Evolutionary conservation across 2,797 vertebrate species (phyloP).

Genomic region (Basileuterus tristriatus): DNA sequence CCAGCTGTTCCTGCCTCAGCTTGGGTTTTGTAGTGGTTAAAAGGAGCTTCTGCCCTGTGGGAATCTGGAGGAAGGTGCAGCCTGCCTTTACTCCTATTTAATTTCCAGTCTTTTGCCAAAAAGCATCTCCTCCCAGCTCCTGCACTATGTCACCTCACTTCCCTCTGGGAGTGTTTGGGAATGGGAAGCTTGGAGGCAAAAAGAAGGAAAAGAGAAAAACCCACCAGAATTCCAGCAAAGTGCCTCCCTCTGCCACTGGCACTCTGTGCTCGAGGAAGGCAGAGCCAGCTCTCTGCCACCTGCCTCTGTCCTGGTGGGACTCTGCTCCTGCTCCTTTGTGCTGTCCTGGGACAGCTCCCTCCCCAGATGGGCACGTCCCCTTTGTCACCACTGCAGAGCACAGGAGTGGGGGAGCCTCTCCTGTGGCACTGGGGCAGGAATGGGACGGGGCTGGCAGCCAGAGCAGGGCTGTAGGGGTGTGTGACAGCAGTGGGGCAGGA

Average conservation of each 20-base stretch:
- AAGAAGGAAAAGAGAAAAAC: not conserved
- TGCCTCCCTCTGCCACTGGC: conserved; percentile 18
- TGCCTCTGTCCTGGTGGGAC: not conserved
- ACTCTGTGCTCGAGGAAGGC: not conserved
- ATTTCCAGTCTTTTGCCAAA: conserved; percentile 39
- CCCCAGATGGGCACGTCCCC: accelerated
- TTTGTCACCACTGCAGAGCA: not conserved
- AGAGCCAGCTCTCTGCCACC: not conserved
- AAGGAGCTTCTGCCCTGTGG: conserved; percentile 17
- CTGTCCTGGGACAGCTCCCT: not conserved
- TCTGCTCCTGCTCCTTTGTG: not conserved
- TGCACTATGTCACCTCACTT: not conserved
- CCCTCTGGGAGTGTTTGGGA: not conserved
- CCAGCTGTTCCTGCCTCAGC: conserved; percentile 24
- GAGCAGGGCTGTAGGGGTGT: not conserved
- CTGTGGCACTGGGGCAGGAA: not conserved
- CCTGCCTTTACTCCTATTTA: conserved; percentile 38
- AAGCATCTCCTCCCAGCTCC: conserved; percentile 26
- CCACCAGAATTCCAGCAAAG: conserved; percentile 9
- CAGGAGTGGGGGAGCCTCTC: not conserved
- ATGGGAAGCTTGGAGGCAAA: conserved; percentile 26
- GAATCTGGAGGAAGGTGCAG: not conserved
- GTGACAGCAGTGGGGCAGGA: not conserved
- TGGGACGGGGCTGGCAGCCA: not conserved
- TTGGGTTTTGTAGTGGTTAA: not conserved